Percentiles rank a stretch among this genome's conserved stretches.
Conservation (phyloP, 1,140 invertebrate species). For the Diorhabda elongata region DNA sequence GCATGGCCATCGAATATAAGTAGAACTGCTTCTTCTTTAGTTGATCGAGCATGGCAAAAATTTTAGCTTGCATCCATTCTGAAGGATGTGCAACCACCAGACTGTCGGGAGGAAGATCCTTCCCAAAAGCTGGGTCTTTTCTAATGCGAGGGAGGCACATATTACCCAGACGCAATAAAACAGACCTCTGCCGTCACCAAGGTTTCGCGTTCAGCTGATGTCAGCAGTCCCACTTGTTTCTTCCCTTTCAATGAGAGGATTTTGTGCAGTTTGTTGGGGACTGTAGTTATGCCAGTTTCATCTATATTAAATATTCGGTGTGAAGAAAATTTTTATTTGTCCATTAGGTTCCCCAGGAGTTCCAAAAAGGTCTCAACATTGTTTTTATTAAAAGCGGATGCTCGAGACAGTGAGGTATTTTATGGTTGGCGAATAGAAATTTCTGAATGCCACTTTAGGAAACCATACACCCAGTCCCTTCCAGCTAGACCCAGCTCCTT, state of each 20-base stretch:
- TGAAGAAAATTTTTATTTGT: no score
- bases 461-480: no score
- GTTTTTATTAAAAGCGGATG: no score
- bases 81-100: background rate
- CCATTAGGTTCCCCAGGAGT: no score
- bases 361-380: no score
- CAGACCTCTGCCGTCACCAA: conserved; percentile 11
- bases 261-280: conserved; percentile 42
- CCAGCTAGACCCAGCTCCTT: no score
- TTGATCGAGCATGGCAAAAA: background rate
- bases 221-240: conserved; percentile 44
- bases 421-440: no score
- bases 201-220: conserved; percentile 45
- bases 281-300: conserved; percentile 48
- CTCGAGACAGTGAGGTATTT: no score
- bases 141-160: conserved; percentile 33
- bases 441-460: no score
- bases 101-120: conserved; percentile 30
- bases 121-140: conserved; percentile 30
- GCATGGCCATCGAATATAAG: background rate
- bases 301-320: conserved; percentile 45
- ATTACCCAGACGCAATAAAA: conserved; percentile 29
- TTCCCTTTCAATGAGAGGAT: conserved; percentile 42
- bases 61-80: background rate
- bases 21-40: background rate